Base-by-base conservation (phyloP, 2,113 vertebrate genomes). In the Periophthalmus modestus region DNA sequence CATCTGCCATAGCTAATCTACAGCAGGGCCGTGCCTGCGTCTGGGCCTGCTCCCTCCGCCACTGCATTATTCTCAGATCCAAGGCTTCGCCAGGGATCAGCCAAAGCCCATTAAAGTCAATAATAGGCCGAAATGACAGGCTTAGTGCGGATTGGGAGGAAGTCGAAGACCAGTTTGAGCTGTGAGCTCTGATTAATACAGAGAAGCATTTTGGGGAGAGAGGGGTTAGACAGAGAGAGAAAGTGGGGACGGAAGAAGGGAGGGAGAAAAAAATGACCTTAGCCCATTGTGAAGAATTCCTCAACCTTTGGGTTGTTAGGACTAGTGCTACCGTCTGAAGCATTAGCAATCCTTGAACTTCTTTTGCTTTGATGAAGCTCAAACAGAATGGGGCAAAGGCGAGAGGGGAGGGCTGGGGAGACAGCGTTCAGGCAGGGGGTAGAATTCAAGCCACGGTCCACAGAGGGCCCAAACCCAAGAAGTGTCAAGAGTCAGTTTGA, bases 101-200 rank as follows among this genome's bases (percentile, higher is more conserved):
- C 97, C 96, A 98, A 98, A 98, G 97, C 96, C 97, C 96, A 99
- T 99, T 98, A 98, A 98, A 98, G 96, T 98, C 98, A 99, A 99
- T 99, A 99, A 99, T 98, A 97, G 97, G 93, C 96, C 97, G 97
- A 98, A 98, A 99, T 98, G 96, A 99, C 98, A 98, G 97, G 98
- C 97, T 99, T 99, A 99, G 95, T 92, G 90, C 93, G 95, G 96
- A 98, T 98, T 97, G 96, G 96, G 93, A 98, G 97, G 96, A 99
- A 98, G 97, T 97, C 97, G 97, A 98, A 98, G 96, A 97, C 96
- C 96, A 97, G 96, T 97, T 95, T 96, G 95, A 98, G 95, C 96
- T 92, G 95, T 93, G 95, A 96, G 96, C 95, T 97, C 96, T 98
- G 96, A 99, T 98, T 98, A 98, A 98, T 97, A 97, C 95, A 99